Evolutionary conservation across 1,140 invertebrate species (phyloP), one percentile per base, ranked within the genome.

Genomic region (Temnothorax curvispinosus): DNA sequence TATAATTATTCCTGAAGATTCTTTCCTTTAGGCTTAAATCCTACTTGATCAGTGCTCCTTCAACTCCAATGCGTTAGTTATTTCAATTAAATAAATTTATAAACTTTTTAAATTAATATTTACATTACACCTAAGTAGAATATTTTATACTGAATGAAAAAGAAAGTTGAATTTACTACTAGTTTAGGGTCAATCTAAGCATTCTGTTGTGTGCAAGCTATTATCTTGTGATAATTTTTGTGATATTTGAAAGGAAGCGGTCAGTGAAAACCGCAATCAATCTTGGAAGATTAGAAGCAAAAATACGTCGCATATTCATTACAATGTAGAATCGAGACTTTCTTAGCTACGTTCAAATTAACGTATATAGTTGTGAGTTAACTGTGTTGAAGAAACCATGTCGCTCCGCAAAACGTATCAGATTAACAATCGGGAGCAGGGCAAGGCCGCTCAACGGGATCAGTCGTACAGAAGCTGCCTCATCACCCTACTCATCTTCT

Each of bases 401-500:
- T 81, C 87, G 35, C 84, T 84, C 18, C 88, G 72, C n/a, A 81
- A 81, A 21, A 85, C 81, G 27, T 93, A 93, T 60, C 47, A 90
- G 41, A 9, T 91, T 32, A 32, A 71, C 6, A 86, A 52, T n/a
- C 35, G 8, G 3, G 72, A 84, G 9, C 11, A 77, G 2, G 71
- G 54, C 5, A 86, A 86, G 65, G 56, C 38, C 6, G 81, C 65
- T 0, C 44, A 88, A 74, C 84, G 54, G 7, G 93, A 93, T 56
- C 85, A 89, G 60, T 94, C 92, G 18, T 93, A 86, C n/a, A 90
- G 44, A 69, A 91, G 88, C 82, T 93, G 93, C 8, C 9, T 93
- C 35, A 0, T 86, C 13, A 47, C 89, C 5, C 67, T 94, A 56
- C 27, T 94, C 18, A 89, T 93, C 67, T 93, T 94, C 58, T 67